Evolutionary conservation across 2,888 invertebrate genomes (phyloP), one percentile per base, ranked within the genome.

Genomic region (Vandiemenella viatica): DNA sequence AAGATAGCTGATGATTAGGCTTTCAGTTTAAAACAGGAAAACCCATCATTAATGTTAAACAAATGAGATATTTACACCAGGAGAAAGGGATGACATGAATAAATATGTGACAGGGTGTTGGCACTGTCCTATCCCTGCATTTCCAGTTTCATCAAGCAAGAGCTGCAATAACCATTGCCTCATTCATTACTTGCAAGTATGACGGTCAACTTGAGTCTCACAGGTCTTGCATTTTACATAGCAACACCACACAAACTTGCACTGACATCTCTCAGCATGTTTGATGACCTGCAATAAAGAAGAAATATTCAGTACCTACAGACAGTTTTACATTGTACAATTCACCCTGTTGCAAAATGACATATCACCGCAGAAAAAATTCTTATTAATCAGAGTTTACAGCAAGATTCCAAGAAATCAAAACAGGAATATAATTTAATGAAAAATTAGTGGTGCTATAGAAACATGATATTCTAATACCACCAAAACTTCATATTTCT

Each of bases 191-290:
- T 69, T 69, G 62, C 69, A 69, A 32, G 67, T 68, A 58, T 67
- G 64, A 49, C 64, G 62, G 55, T 68, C 66, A 37, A 65, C 62
- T 55, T 63, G 61, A 37, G 64, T 67, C 55, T 65, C 65, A 56
- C 69, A 70, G 26, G 63, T 64, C 55, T 67, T 66, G 59, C 69
- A 69, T 55, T 65, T 64, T 44, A 70, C 68, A 53, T 64, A 60
- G 58, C 69, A 69, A 58, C 69, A 69, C 67, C 67, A 69, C 51
- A 66, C 62, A 56, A 69, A 69, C 55, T 67, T 67, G 61, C 69
- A 69, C 52, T 65, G 62, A 57, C 69, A 69, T 42, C 65, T 60
- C 56, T 70, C 67, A 47, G 63, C 60, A 50, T 63, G 62, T 53
- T 64, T 63, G 53, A 67, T 63, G 50, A 67, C 65, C 65, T 67